Evolutionary conservation across 92 coral and sea anemone genomes (phyloP).

Genomic region (Virgularia gustaviana): DNA sequence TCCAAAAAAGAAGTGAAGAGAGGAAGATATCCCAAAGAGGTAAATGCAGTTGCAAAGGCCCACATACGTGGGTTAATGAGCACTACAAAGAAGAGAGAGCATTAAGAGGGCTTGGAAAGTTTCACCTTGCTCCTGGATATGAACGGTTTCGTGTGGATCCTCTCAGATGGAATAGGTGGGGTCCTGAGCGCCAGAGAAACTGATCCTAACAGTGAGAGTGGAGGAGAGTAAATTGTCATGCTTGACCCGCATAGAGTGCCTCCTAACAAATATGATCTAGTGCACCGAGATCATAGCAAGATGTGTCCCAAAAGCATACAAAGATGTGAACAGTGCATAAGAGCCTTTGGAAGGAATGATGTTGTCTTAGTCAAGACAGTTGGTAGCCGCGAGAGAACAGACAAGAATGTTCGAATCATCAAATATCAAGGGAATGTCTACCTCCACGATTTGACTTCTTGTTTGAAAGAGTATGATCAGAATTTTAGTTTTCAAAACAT

Average conservation of each 20-base stretch:
- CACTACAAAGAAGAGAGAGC: slow-evolving; percentile 48
- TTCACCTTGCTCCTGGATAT: slow-evolving; percentile 51
- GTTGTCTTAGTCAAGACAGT: slow-evolving; percentile 12
- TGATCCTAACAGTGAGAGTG: neutral
- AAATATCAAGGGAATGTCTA: slow-evolving; percentile 49
- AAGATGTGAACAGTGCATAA: slow-evolving; percentile 3
- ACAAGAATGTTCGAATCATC: slow-evolving; percentile 13
- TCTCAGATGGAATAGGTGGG: slow-evolving; percentile 54
- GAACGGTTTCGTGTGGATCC: slow-evolving; percentile 55
- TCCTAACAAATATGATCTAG: neutral
- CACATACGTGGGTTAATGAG: slow-evolving; percentile 26
- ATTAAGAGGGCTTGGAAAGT: slow-evolving; percentile 53
- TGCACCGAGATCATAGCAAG: slow-evolving; percentile 1
- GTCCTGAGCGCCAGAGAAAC: slow-evolving; percentile 42
- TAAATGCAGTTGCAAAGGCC: slow-evolving; percentile 21
- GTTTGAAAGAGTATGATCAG: slow-evolving; percentile 48
- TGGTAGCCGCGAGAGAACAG: slow-evolving; percentile 16
- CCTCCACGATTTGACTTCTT: slow-evolving; percentile 45
- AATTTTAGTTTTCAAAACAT: slow-evolving; percentile 40
- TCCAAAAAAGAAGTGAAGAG: too few species aligned
- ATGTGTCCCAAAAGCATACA: slow-evolving; percentile 1
- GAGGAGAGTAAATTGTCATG: neutral
- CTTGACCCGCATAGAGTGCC: slow-evolving; percentile 11
- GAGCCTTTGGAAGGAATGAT: slow-evolving; percentile 9
- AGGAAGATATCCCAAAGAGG: slow-evolving; percentile 25